Percentiles rank a stretch among this genome's conserved stretches.
Conservation (phyloP, 2,113 vertebrate species). For the Eidolon helvum region DNA sequence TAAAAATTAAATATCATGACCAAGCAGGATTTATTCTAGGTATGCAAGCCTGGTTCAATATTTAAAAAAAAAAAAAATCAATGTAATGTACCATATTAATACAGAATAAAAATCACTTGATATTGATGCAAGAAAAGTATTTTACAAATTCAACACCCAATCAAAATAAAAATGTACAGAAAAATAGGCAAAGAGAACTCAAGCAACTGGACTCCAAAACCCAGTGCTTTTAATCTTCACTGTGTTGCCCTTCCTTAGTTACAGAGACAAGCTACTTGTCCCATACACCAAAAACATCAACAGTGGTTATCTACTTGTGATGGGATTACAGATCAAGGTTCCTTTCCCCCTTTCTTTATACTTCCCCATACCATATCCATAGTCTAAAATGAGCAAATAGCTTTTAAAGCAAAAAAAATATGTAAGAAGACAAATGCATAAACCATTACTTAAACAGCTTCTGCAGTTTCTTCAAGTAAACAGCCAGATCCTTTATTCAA, state of each 20-base stretch:
- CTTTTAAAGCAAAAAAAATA: not conserved
- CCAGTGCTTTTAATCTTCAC: not conserved
- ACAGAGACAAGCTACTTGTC: not conserved
- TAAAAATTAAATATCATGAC: not conserved
- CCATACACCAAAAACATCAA: not conserved
- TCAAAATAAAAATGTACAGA: not conserved
- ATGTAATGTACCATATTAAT: not conserved
- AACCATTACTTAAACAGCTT: conserved; percentile 8
- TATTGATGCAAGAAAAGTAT: not conserved
- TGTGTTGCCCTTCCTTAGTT: not conserved
- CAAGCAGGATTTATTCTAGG: conserved; percentile 9
- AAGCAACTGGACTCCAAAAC: not conserved
- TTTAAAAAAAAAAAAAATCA: not conserved
- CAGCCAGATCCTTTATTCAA: not conserved
- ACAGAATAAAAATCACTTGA: not conserved
- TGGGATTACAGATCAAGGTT: not conserved
- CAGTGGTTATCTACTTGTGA: not conserved
- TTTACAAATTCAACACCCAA: not conserved
- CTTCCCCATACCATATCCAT: not conserved
- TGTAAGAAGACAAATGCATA: not conserved
- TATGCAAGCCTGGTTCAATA: not conserved
- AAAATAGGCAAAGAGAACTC: not conserved
- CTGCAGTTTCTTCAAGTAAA: conserved; percentile 34
- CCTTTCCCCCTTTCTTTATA: not conserved
- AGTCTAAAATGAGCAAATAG: not conserved